Evolutionary conservation across 1,140 invertebrate genomes (phyloP).

Genomic region (Liolophura sinensis): DNA sequence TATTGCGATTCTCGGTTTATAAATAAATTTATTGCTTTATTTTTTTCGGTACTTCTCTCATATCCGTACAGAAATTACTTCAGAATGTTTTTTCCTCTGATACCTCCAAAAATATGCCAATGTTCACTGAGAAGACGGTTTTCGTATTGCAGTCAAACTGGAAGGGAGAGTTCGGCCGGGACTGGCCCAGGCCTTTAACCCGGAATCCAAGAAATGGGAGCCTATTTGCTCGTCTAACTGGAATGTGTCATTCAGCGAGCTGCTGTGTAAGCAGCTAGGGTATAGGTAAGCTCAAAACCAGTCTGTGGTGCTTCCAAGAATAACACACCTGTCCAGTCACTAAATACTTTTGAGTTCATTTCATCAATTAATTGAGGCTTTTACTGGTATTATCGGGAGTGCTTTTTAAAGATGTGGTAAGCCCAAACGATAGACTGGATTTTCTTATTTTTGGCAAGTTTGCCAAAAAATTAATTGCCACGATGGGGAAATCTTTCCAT

Average conservation of each 20-base stretch:
- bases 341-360: too few species aligned
- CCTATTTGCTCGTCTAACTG: conserved; percentile 33
- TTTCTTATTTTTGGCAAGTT: too few species aligned
- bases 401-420: too few species aligned
- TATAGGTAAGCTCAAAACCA: conserved; percentile 25
- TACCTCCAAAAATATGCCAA: conserved; percentile 2
- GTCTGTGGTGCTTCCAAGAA: too few species aligned
- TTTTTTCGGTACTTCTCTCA: background rate
- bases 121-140: background rate
- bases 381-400: too few species aligned
- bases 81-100: background rate
- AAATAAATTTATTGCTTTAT: background rate
- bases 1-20: background rate
- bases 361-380: too few species aligned
- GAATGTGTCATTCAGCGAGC: conserved; percentile 23
- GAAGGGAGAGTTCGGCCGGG: conserved; percentile 16
- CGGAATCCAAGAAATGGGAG: conserved; percentile 20
- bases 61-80: background rate
- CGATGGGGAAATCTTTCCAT: too few species aligned
- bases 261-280: conserved; percentile 36
- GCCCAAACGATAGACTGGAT: too few species aligned
- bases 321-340: too few species aligned
- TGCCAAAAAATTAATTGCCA: too few species aligned
- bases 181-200: conserved; percentile 22
- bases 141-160: conserved; percentile 28